phyloP scores from a whole-genome alignment of 2,888 invertebrate species.

The Hemaris fuciformis region DNA sequence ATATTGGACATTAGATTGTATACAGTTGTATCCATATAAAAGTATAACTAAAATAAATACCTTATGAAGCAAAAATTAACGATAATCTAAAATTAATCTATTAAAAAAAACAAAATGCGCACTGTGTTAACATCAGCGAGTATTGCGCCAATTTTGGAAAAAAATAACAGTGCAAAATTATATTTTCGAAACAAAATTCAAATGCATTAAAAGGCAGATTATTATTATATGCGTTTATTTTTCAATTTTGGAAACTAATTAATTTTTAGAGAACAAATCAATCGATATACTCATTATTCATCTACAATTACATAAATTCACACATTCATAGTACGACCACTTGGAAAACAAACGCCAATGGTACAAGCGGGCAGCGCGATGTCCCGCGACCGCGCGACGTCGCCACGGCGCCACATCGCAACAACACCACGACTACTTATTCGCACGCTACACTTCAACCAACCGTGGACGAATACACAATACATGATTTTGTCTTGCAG shows the following conservation, averaged over 20 bases:
- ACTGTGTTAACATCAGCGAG: constrained; percentile 49
- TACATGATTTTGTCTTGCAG: constrained; percentile 62
- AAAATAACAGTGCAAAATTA: constrained; percentile 37
- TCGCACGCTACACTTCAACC: constrained; percentile 47
- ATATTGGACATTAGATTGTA: constrained; percentile 58
- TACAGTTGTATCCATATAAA: constrained; percentile 78
- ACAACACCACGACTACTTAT: constrained; percentile 51
- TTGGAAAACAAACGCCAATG: neutral
- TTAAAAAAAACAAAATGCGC: constrained; percentile 66
- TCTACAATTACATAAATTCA: constrained; percentile 34
- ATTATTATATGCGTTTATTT: constrained; percentile 64
- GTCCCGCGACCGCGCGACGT: neutral
- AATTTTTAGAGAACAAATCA: constrained; percentile 41
- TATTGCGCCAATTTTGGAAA: constrained; percentile 34
- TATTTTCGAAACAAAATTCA: constrained; percentile 54
- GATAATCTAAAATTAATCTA: constrained; percentile 69
- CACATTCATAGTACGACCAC: constrained; percentile 28
- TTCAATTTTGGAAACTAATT: constrained; percentile 50
- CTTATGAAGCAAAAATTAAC: constrained; percentile 75
- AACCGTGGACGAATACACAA: constrained; percentile 59
- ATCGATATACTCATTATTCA: constrained; percentile 31
- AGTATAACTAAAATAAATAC: constrained; percentile 80
- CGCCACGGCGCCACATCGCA: constrained; percentile 28
- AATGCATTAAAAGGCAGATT: constrained; percentile 77
- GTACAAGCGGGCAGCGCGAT: neutral